Conservation (phyloP, 2,888 invertebrate genomes). For the Hypsopygia costalis region DNA sequence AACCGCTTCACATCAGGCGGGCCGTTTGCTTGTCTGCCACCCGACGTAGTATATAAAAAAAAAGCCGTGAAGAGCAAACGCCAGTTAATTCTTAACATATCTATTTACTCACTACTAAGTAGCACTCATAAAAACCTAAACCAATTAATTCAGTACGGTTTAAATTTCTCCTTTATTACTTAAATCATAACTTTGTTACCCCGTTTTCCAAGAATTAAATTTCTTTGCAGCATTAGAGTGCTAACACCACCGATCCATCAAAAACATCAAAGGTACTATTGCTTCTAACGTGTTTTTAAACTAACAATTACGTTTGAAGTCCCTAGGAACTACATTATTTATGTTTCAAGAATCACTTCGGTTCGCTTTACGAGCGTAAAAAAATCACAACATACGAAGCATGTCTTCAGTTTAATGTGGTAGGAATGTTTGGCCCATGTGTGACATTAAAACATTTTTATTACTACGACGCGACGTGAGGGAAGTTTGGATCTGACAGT, state of each 20-base stretch:
- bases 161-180: too few species aligned
- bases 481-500: too few species aligned
- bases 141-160: too few species aligned
- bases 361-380: slow-evolving; percentile 56
- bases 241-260: background rate
- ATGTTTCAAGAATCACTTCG: slow-evolving; percentile 63
- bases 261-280: slow-evolving; percentile 9
- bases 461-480: too few species aligned
- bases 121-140: too few species aligned
- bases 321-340: slow-evolving; percentile 44
- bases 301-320: slow-evolving; percentile 61
- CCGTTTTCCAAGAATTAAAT: slow-evolving; percentile 1
- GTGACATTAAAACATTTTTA: slow-evolving; percentile 64
- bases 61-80: too few species aligned
- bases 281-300: slow-evolving; percentile 15
- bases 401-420: slow-evolving; percentile 51
- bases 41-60: too few species aligned
- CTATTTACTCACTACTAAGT: too few species aligned
- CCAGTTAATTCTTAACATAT: too few species aligned
- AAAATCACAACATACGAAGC: slow-evolving; percentile 29
- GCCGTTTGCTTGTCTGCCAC: too few species aligned
- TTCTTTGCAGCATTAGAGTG: background rate
- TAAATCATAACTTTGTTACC: background rate
- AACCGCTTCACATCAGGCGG: too few species aligned
- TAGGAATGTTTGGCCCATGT: slow-evolving; percentile 50